These are phyloP conservation scores for Nephila pilipes DNA, from an alignment of 1,140 invertebrate species.

Conservation along the genomic window DNA sequence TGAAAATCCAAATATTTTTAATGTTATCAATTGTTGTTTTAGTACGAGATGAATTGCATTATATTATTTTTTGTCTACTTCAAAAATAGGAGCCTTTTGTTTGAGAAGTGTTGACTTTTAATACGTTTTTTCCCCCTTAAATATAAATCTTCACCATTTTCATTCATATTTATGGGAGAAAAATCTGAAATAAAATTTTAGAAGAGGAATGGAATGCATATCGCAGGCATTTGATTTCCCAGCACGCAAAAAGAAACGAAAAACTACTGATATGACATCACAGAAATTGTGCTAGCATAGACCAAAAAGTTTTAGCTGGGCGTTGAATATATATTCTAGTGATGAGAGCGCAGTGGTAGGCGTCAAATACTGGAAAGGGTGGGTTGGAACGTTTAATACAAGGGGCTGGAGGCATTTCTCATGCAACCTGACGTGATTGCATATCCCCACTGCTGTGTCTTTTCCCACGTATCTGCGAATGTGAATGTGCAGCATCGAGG, in stretches of 20 bases:
- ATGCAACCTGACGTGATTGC: conserved; percentile 61
- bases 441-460: conserved; percentile 23
- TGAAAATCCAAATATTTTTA: not conserved
- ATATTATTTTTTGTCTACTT: not conserved
- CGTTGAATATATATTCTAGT: conserved; percentile 19
- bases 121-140: not conserved
- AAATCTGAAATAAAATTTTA: not conserved
- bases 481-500: not conserved
- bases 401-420: conserved; percentile 1
- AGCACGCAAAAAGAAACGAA: conserved; percentile 2
- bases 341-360: not conserved
- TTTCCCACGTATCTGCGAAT: conserved; percentile 43
- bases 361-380: conserved; percentile 16
- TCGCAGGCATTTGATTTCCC: conserved; percentile 8
- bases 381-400: conserved; percentile 10
- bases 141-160: not conserved
- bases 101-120: not conserved
- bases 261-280: not conserved
- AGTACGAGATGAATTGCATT: not conserved
- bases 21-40: not conserved
- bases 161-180: not conserved
- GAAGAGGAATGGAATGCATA: not conserved
- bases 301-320: not conserved
- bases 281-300: not conserved
- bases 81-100: not conserved